Base-by-base conservation (phyloP, 2,797 vertebrate genomes). In the Centropyge bicolor region DNA sequence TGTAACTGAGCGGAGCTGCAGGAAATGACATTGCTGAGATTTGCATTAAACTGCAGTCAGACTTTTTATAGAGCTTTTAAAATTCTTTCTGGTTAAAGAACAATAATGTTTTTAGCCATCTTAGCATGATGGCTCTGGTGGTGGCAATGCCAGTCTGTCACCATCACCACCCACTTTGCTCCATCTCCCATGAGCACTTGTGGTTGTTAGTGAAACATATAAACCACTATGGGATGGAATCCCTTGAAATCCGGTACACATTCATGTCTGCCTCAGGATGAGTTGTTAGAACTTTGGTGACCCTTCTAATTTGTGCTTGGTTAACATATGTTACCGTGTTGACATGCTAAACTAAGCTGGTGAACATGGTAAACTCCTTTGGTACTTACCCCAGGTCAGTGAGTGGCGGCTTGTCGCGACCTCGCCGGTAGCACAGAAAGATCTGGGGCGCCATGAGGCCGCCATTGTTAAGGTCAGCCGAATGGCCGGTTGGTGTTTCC, bases 391-490 rank as follows among this genome's bases (percentile, higher is more conserved):
- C 97, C 45, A 99, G 83, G 91, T 99, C 98, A 24, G 96, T 98
- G 78, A 99, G 97, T 0, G 98, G 97, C 0, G 97, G 97, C 55
- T 97, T 98, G 92, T 98, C 97, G 27, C 96, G 93, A 70, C 97
- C 97, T 83, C 97, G 94, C 70, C 96, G 95, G 91, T 98, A 98
- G 89, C 98, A 98, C 69, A 99, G 91, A 86, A 96, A 97, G 80
- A 98, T 97, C 81, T 99, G 97, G 0, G 98, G 97, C 1, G 96
- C 97, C 78, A 97, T 96, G 14, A 99, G 95, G 76, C 96, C 97
- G 3, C 97, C 97, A 3, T 97, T 97, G 92, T 98, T 99, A 41
- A 99, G 97, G 86, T 98, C 97, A 0, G 97, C 98, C 3, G 95
- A 97, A 24, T 97, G 93, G 69, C 98, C 97, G 0, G 91, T 94